Base-by-base conservation (phyloP, 2,888 invertebrate genomes). In the Norana najaformis region DNA sequence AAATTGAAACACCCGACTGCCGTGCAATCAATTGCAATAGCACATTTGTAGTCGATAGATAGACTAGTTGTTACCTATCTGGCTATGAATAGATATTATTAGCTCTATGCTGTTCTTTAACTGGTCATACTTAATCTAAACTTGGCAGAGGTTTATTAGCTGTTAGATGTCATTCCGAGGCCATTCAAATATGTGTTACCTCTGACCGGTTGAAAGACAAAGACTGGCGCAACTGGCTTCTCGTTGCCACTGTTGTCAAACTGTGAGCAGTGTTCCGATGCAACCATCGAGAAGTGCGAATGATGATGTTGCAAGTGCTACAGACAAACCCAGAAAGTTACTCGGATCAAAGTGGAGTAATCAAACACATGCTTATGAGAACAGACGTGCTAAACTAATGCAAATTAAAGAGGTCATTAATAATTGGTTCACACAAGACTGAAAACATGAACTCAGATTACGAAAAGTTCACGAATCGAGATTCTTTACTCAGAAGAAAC, bases 231-330 rank as follows among this genome's bases (percentile, higher is more conserved):
- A 13, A 85, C 37, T 37, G 85, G 34, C 85, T 35, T 85, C 85
- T 85, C 37, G 23, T 14, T 6, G 0, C 35, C 20, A 30, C 85
- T n/a, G 36, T 69, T 69, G 8, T 69, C 69, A 5, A 13, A 69
- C 30, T 69, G 69, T 69, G 85, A 85, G 36, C 85, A 85, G 36
- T 37, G 85, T 36, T 85, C 37, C 35, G 85, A 36, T 6, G 85
- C 18, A 37, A 8, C 36, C 30, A 85, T 85, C 85, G 85, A 35
- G 85, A 85, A 85, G 85, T 85, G 85, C 35, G 85, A 85, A 14
- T 85, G 85, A 36, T 85, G 85, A 85, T 85, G 85, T 36, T 85
- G 85, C 35, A 85, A 23, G 35, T 85, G 85, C 85, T 85, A 37
- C 36, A 85, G 37, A 36, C 30, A 69, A 69, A 69, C 30, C 8